Evolutionary conservation across 2,113 vertebrate species (phyloP).

Genomic region (Chitala chitala): DNA sequence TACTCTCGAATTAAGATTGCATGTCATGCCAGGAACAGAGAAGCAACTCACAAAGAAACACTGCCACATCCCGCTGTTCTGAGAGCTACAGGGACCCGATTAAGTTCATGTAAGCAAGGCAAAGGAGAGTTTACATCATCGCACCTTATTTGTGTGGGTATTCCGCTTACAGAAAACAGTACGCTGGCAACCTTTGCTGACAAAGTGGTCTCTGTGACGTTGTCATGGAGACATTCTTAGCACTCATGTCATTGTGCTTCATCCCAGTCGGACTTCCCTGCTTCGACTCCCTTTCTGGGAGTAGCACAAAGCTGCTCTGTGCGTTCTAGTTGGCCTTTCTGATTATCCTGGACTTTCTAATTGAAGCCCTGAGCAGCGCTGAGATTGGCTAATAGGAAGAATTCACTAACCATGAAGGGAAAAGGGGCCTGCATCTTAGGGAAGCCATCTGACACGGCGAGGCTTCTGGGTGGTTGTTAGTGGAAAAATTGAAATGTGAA

Average conservation of each 20-base stretch:
- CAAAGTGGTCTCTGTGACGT: slow-evolving; percentile 11
- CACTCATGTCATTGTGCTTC: slow-evolving; percentile 3
- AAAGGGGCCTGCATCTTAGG: not conserved
- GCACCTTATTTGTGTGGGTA: not conserved
- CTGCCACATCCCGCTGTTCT: not conserved
- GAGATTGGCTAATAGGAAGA: slow-evolving; percentile 6
- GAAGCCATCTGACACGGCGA: slow-evolving; percentile 7
- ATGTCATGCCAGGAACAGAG: too few relatives aligned
- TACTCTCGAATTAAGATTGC: too few relatives aligned
- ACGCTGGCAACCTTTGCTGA: not conserved
- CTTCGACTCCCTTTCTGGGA: not conserved
- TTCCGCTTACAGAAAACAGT: not conserved
- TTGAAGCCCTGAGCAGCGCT: slow-evolving; percentile 20
- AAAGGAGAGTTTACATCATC: not conserved
- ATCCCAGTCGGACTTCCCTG: slow-evolving; percentile 8
- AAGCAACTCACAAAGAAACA: not conserved
- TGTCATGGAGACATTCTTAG: slow-evolving; percentile 14
- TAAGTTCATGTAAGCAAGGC: not conserved
- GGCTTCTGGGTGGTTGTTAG: slow-evolving; percentile 12
- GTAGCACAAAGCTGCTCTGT: slow-evolving; percentile 13
- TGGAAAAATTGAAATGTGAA: slow-evolving; percentile 17
- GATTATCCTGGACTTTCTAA: slow-evolving; percentile 17
- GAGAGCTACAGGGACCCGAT: not conserved
- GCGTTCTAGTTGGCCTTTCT: slow-evolving; percentile 3
- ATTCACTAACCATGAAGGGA: slow-evolving; percentile 1